Percentiles rank a stretch among this genome's conserved stretches.
These are phyloP conservation scores for Vireo griseus DNA, from an alignment of 2,797 vertebrate species.

Conservation along the genomic window DNA sequence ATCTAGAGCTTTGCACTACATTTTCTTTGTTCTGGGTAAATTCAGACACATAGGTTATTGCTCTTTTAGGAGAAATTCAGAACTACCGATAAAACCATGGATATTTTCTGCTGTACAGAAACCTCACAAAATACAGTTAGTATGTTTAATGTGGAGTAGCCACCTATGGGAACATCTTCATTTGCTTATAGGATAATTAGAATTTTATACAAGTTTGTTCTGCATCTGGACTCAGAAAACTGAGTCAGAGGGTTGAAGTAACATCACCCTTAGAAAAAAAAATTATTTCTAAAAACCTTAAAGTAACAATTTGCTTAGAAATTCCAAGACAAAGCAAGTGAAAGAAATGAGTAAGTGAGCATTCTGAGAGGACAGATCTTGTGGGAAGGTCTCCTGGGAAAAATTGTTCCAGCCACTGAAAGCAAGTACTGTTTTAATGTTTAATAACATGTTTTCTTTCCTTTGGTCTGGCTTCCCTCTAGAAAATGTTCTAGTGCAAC, in stretches of 20 bases:
- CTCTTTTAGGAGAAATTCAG: neutral
- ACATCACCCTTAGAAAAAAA: neutral
- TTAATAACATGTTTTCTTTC: neutral
- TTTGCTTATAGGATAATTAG: neutral
- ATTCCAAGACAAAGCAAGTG: neutral
- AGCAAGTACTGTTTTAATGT: constrained; percentile 4
- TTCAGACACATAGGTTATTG: neutral
- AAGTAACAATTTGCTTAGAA: neutral
- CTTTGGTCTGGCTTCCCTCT: neutral
- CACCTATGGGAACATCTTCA: neutral
- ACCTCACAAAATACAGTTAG: neutral
- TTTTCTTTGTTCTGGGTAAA: neutral
- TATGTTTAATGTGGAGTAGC: neutral
- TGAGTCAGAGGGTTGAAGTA: neutral
- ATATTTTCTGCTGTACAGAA: neutral
- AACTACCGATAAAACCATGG: neutral
- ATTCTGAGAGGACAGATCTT: neutral
- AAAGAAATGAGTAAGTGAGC: neutral
- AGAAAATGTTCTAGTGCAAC: neutral
- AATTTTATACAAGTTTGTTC: neutral
- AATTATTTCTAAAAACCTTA: neutral
- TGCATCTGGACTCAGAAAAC: neutral
- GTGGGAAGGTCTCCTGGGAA: neutral
- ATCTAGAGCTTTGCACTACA: neutral
- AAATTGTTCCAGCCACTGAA: neutral